Evolutionary conservation across 2,888 invertebrate species (phyloP), one percentile per base, ranked within the genome.

Genomic region (Macaria notata): DNA sequence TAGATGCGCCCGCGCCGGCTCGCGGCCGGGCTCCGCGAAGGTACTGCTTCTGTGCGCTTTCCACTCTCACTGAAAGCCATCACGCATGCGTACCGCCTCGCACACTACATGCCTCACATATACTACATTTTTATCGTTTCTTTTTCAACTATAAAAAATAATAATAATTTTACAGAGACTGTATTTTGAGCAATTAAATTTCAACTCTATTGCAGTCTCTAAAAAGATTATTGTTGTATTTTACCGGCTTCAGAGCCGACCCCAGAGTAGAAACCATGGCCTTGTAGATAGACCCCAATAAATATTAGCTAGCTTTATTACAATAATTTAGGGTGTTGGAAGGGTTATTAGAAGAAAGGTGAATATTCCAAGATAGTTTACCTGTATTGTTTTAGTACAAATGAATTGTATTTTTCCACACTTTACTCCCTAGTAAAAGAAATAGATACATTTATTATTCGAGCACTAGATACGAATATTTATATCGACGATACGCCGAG

Each of bases 31-130:
- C 19, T 19, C 19, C 19, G n/a, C 79, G 84, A 84, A 71, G 75
- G 82, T 78, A 79, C 51, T 67, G 86, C 84, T 84, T 83, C 83
- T 76, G 70, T 84, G 81, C 67, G 84, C 84, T 85, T 86, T 85
- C 75, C 62, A 56, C 4, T 19, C 52, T 51, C 46, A 45, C 31
- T 59, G 72, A 79, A 85, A 86, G 82, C 79, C 80, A 80, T 73
- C 64, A 75, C 75, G 78, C 84, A 84, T 79, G 86, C 85, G 75
- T 77, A 76, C 78, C 70, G 65, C 64, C 65, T 72, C 72, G 78
- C 60, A 47, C 33, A 19, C 33, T 56, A 52, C 43, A 44, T 49
- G 29, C 52, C 47, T 44, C 19, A 38, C 38, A 49, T 47, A 36
- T 43, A 9, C n/a, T 8, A 29, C 31, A 46, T 46, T 39, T 47